phyloP scores from a whole-genome alignment of 2,113 vertebrate genomes.

The Tetraodon nigroviridis region DNA sequence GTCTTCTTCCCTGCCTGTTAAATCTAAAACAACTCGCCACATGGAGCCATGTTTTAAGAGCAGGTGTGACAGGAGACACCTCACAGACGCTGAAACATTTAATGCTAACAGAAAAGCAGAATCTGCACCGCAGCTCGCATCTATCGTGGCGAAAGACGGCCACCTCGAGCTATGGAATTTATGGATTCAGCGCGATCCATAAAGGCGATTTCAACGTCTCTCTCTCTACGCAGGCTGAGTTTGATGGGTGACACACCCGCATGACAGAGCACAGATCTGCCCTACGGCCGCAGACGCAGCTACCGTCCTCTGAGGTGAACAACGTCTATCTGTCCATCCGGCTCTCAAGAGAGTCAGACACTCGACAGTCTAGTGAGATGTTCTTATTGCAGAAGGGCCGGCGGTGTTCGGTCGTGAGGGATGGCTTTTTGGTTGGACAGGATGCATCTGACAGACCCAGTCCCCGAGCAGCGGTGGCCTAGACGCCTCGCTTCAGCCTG shows the following conservation, averaged over 20 bases:
- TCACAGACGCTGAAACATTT: slow-evolving; percentile 63
- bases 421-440: slow-evolving; percentile 33
- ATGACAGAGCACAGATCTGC: slow-evolving; percentile 51
- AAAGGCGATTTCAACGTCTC: slow-evolving; percentile 27
- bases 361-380: slow-evolving; percentile 45
- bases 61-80: slow-evolving; percentile 59
- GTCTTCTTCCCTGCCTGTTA: slow-evolving; percentile 2
- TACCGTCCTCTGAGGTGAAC: slow-evolving; percentile 42
- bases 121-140: slow-evolving; percentile 68
- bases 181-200: slow-evolving; percentile 55
- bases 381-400: slow-evolving; percentile 47
- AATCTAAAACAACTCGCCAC: slow-evolving; percentile 36
- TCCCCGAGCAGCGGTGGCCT: no score
- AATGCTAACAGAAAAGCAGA: slow-evolving; percentile 69
- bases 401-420: slow-evolving; percentile 29
- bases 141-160: slow-evolving; percentile 54
- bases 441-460: neutral
- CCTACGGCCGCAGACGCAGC: slow-evolving; percentile 43
- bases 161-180: slow-evolving; percentile 58
- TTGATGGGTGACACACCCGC: slow-evolving; percentile 53
- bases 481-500: neutral
- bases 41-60: slow-evolving; percentile 23
- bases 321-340: slow-evolving; percentile 37
- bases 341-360: slow-evolving; percentile 33
- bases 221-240: slow-evolving; percentile 31